Evolutionary conservation across 2,888 invertebrate genomes (phyloP).

Genomic region (Glomeris marginata): DNA sequence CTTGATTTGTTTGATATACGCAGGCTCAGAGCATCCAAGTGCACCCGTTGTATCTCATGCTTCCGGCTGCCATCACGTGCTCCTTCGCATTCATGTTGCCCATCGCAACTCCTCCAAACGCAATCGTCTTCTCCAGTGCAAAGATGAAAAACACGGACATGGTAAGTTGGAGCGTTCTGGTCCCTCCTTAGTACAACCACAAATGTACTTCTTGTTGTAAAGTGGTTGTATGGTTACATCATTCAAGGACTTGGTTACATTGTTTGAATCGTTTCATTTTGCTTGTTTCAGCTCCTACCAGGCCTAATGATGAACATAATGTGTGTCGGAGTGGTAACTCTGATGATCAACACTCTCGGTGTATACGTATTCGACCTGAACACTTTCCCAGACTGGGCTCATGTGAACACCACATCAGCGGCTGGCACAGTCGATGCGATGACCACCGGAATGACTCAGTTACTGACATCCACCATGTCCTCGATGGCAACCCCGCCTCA

Average conservation of each 20-base stretch:
- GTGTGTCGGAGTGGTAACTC: conserved; percentile 27
- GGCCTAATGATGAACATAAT: conserved; percentile 32
- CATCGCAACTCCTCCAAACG: conserved; percentile 89
- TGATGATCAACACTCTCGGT: conserved; percentile 28
- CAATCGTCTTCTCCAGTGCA: conserved; percentile 72
- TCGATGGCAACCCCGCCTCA: no score
- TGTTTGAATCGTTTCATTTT: neutral
- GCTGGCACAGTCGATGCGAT: no score
- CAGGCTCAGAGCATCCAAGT: conserved; percentile 54
- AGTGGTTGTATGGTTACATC: no score
- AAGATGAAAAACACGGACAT: conserved; percentile 64
- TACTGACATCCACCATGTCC: no score
- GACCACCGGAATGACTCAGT: no score
- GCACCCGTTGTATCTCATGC: conserved; percentile 77
- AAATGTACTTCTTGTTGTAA: no score
- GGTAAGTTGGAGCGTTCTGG: conserved; percentile 34
- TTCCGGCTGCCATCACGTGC: conserved; percentile 74
- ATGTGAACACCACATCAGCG: no score
- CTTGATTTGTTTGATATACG: conserved; percentile 15
- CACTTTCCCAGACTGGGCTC: conserved; percentile 24
- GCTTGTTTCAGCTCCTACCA: conserved; percentile 24
- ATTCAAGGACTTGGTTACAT: neutral
- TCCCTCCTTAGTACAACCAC: neutral
- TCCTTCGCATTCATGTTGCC: conserved; percentile 84
- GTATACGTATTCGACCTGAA: conserved; percentile 26